Evolutionary conservation across 1,140 invertebrate species (phyloP).

Genomic region (Pteromalus puparum): DNA sequence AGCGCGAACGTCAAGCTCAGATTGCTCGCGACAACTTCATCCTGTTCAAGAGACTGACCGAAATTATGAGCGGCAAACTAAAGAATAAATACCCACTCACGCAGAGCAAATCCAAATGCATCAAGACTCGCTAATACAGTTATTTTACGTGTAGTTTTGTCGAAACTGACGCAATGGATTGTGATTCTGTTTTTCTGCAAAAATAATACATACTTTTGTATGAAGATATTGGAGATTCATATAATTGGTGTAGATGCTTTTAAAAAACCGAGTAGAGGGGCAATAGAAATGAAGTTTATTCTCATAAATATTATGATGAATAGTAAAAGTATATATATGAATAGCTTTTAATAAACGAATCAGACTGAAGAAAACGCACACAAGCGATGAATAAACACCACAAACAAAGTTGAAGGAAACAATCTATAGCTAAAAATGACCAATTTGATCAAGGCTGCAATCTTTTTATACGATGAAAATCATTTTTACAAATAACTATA

Average conservation of each 20-base stretch:
- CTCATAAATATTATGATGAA: too few species aligned
- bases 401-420: not conserved
- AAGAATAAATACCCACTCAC: conserved; percentile 59
- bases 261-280: too few species aligned
- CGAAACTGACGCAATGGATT: too few species aligned
- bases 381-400: not conserved
- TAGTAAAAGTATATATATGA: not conserved
- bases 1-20: conserved; percentile 67
- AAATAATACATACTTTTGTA: too few species aligned
- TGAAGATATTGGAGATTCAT: too few species aligned
- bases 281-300: too few species aligned
- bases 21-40: conserved; percentile 71
- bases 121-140: conserved; percentile 61
- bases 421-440: not conserved
- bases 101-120: conserved; percentile 63
- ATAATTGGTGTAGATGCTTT: too few species aligned
- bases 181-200: too few species aligned
- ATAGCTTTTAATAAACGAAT: not conserved
- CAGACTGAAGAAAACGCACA: not conserved
- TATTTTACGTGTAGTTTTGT: not conserved
- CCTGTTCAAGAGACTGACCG: conserved; percentile 65
- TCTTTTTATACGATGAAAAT: not conserved
- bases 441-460: not conserved
- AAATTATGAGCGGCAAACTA: conserved; percentile 68
- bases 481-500: not conserved